These are phyloP conservation scores for Alces alces DNA, from an alignment of 2,113 vertebrate genomes.

Conservation along the genomic window DNA sequence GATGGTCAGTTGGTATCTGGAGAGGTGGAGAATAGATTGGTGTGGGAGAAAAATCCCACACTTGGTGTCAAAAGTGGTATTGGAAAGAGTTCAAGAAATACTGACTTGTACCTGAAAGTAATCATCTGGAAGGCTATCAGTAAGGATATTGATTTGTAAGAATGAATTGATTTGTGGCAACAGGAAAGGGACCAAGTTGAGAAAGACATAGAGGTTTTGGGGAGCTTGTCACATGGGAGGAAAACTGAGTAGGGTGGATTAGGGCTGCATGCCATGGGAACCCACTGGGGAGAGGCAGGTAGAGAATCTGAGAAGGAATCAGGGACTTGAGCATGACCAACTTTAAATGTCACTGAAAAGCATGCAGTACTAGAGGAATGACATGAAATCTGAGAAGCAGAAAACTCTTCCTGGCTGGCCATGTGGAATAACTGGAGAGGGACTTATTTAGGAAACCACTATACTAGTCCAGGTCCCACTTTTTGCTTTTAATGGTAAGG, in stretches of 20 bases:
- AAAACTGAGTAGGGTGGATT: background rate
- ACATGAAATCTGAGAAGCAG: background rate
- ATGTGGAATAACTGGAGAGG: background rate
- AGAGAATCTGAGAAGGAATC: background rate
- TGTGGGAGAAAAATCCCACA: background rate
- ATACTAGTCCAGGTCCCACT: background rate
- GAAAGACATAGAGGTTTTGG: background rate
- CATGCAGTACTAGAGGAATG: background rate
- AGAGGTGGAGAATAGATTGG: background rate
- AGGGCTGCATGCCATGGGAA: background rate
- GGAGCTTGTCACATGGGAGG: background rate
- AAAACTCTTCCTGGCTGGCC: background rate
- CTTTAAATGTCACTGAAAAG: background rate
- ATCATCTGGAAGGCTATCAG: background rate
- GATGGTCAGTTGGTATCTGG: background rate
- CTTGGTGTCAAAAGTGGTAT: background rate
- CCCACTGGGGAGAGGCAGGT: background rate
- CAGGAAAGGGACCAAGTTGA: background rate
- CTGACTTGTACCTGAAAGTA: background rate
- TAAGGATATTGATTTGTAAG: background rate
- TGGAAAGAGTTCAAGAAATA: background rate
- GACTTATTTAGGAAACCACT: background rate
- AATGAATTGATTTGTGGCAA: background rate
- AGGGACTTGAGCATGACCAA: background rate
- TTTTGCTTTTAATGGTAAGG: background rate